Base-by-base conservation (phyloP, 2,113 vertebrate species). In the Bubalus kerabau region DNA sequence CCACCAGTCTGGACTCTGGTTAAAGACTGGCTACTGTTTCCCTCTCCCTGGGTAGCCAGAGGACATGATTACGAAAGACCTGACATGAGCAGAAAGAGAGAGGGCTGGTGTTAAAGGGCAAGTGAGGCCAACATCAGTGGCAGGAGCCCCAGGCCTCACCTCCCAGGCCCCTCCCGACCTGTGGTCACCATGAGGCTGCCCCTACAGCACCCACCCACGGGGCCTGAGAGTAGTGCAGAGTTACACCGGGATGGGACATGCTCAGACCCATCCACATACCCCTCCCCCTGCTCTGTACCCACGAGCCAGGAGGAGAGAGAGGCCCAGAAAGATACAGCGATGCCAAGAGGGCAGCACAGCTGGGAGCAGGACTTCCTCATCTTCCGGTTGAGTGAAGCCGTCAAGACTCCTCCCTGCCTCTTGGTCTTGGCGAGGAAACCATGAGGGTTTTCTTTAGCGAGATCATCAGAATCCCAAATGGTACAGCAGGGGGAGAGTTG, bases 121-220 rank as follows among this genome's bases (percentile, higher is more conserved):
- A 76, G 26, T 40, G 43, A 32, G 1, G 11, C 40, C 21, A 15
- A 5, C 6, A 28, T 14, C 43, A 11, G 30, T 2, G 36, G 48
- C 11, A 23, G 59, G 40, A 60, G 43, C 28, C 74, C 40, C 32
- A 7, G 21, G 81, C 11, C 16, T 11, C 2, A 19, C 76, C 43
- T 10, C n/a, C 32, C 16, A 14, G 52, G 21, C 50, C 13, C 3
- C 23, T 1, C 64, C 64, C 0, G 17, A 24, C 32, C 23, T 26
- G 36, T 32, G 16, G 32, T 28, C 17, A 0, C 14, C n/a, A 11
- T 36, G 6, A 28, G 2, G 12, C 26, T 16, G 46, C 26, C 23
- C 19, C 94, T 67, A 52, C 1, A 1, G 3, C 43, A 13, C 57
- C 74, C 50, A 28, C 12, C 30, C 64, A 9, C 1, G 0, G 67